phyloP scores from a whole-genome alignment of 2,888 invertebrate genomes.

The Eupithecia subumbrata region DNA sequence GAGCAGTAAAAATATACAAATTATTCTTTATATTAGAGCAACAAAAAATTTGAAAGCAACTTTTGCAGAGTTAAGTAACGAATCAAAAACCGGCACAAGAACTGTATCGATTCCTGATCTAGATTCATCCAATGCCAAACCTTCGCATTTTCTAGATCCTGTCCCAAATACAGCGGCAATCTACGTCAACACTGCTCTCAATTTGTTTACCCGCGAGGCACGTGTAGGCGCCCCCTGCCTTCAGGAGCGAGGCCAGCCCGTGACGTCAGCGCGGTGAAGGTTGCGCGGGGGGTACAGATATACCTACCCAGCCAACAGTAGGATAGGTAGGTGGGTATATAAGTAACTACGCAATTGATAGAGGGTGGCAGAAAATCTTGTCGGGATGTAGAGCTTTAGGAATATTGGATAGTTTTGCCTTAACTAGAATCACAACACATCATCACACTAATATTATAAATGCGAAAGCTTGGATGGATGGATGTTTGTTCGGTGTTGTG shows the following conservation, averaged over 20 bases:
- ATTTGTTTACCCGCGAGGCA: not conserved
- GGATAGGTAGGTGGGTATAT: not conserved
- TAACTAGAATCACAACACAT: too few relatives aligned
- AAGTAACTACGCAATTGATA: constrained; percentile 1
- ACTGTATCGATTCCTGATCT: not conserved
- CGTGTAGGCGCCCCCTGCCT: not conserved
- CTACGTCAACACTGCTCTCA: not conserved
- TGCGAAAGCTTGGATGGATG: too few relatives aligned
- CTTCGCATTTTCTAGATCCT: not conserved
- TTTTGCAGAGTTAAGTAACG: too few relatives aligned
- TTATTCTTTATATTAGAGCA: too few relatives aligned
- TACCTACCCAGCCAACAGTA: not conserved
- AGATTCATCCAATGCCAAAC: not conserved
- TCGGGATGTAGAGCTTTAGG: not conserved
- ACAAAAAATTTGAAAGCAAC: too few relatives aligned
- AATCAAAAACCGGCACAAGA: not conserved
- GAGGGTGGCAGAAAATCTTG: not conserved
- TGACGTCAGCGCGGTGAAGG: constrained; percentile 13
- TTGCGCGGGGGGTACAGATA: constrained; percentile 1
- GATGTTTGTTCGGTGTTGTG: too few relatives aligned
- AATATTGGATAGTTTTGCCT: not conserved
- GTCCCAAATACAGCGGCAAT: not conserved
- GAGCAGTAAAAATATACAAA: too few relatives aligned
- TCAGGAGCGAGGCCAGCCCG: constrained; percentile 8
- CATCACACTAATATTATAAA: too few relatives aligned